Base-by-base conservation (phyloP, 1,140 invertebrate genomes). In the Andrena cerasifolii region DNA sequence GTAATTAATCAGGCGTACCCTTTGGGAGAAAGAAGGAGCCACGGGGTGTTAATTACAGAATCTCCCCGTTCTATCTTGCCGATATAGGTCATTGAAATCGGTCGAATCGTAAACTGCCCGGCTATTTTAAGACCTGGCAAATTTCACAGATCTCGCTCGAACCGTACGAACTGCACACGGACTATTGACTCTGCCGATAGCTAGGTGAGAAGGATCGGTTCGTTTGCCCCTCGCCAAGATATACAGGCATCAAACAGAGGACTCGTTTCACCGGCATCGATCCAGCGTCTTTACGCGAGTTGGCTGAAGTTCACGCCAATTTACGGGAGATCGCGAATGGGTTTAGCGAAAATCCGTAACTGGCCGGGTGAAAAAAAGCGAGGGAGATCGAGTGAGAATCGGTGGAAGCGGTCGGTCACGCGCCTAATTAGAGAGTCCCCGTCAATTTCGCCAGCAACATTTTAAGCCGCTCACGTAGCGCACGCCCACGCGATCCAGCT, bases 361-460 rank as follows among this genome's bases (percentile, higher is more conserved):
- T 31, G 4, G 24, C 10, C 2, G 49, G n/a, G 0, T 12, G n/a
- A 33, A 7, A 49, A 14, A 31, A 67, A 62, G 77, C 36, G 43
- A 61, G 80, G 63, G 63, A 67, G 63, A 67, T 73, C 49, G 76
- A 84, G 68, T 59, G 31, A 63, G 59, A 77, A 78, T 74, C 70
- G 68, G 74, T 82, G 61, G 80, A 85, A 79, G 71, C 83, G 81
- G 86, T 79, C 80, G 83, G 74, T 83, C 68, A 66, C 74, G 68
- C 84, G 78, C 77, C 84, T 90, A 89, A 91, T 91, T 90, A 90
- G 87, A 79, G 83, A 90, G 82, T 89, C 88, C 76, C 66, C 77
- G 87, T 88, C 88, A 88, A 90, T 90, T 90, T 86, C 70, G 71
- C 68, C 62, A 62, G 79, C 79, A 78, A 88, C 87, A 86, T 87